These are phyloP conservation scores for Podarcis cretensis DNA, from an alignment of 2,113 vertebrate species.

Conservation along the genomic window DNA sequence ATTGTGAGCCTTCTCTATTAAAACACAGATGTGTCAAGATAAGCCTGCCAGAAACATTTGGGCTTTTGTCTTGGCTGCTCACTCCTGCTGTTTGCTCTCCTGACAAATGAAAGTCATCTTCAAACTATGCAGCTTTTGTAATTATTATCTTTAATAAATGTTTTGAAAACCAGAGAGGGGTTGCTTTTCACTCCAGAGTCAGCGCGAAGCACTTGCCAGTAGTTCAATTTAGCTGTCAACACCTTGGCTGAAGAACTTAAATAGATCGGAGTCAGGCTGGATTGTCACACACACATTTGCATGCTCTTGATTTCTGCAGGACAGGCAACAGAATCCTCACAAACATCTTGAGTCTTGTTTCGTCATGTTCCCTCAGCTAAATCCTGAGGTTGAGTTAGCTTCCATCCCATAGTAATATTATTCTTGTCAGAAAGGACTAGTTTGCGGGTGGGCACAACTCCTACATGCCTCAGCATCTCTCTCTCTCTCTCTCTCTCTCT, in stretches of 20 bases:
- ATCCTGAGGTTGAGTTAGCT: slow-evolving; percentile 33
- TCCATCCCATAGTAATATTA: slow-evolving; percentile 24
- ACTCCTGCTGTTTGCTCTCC: slow-evolving; percentile 56
- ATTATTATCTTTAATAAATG: slow-evolving; percentile 71
- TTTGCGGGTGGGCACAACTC: slow-evolving; percentile 5
- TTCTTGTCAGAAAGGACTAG: slow-evolving; percentile 44
- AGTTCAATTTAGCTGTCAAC: slow-evolving; percentile 79
- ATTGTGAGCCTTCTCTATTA: slow-evolving; percentile 20
- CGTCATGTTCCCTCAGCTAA: slow-evolving; percentile 66
- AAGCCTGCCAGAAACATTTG: slow-evolving; percentile 53
- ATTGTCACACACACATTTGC: slow-evolving; percentile 62
- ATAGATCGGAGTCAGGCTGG: slow-evolving; percentile 66
- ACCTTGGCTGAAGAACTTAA: slow-evolving; percentile 66
- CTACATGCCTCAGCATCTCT: neutral
- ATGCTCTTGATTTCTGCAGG: slow-evolving; percentile 65
- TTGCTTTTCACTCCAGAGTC: slow-evolving; percentile 61
- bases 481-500: neutral
- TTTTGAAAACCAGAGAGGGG: slow-evolving; percentile 66
- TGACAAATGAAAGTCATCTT: slow-evolving; percentile 71
- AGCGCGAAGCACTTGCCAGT: slow-evolving; percentile 66
- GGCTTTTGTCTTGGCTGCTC: slow-evolving; percentile 66
- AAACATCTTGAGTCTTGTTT: slow-evolving; percentile 66
- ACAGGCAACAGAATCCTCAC: slow-evolving; percentile 60
- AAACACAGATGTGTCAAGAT: slow-evolving; percentile 50
- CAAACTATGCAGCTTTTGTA: slow-evolving; percentile 72